These are phyloP conservation scores for Oeneis ivallda DNA, from an alignment of 2,888 invertebrate genomes.

Conservation along the genomic window DNA sequence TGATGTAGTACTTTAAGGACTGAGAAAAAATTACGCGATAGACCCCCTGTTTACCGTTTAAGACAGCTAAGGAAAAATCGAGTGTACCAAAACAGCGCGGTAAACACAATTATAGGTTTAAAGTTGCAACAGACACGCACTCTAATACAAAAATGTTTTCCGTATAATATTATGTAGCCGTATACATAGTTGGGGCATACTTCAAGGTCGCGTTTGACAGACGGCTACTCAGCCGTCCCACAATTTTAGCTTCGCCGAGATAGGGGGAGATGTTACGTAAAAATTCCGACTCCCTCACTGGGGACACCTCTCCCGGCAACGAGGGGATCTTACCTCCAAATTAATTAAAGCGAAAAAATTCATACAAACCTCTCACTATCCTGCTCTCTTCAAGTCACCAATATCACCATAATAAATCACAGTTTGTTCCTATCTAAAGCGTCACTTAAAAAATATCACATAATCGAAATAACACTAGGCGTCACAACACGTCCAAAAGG, in stretches of 20 bases:
- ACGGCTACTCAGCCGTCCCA: constrained; percentile 56
- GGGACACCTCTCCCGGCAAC: constrained; percentile 40
- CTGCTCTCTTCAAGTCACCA: constrained; percentile 69
- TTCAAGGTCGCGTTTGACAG: constrained; percentile 77
- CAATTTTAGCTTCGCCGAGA: constrained; percentile 55
- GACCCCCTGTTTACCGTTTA: no score
- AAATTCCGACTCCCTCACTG: constrained; percentile 51
- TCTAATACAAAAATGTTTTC: constrained; percentile 55
- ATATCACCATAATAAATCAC: constrained; percentile 81
- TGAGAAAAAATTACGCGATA: no score
- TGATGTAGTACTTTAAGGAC: no score
- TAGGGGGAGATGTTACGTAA: constrained; percentile 66
- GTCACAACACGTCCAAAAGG: constrained; percentile 81
- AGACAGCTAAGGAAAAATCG: neutral
- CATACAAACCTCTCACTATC: constrained; percentile 69
- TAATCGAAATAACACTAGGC: constrained; percentile 75
- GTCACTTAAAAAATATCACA: constrained; percentile 79
- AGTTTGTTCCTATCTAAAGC: constrained; percentile 77
- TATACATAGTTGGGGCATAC: constrained; percentile 64
- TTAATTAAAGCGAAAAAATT: constrained; percentile 46
- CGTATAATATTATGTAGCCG: constrained; percentile 65
- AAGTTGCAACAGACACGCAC: constrained; percentile 42
- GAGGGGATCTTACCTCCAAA: constrained; percentile 49
- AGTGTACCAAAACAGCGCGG: neutral
- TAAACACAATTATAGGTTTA: constrained; percentile 32